A percentile compares a stretch with the other conserved stretches of the same genome.
phyloP scores from a whole-genome alignment of 1,140 invertebrate genomes.

The Epicauta chinensis region DNA sequence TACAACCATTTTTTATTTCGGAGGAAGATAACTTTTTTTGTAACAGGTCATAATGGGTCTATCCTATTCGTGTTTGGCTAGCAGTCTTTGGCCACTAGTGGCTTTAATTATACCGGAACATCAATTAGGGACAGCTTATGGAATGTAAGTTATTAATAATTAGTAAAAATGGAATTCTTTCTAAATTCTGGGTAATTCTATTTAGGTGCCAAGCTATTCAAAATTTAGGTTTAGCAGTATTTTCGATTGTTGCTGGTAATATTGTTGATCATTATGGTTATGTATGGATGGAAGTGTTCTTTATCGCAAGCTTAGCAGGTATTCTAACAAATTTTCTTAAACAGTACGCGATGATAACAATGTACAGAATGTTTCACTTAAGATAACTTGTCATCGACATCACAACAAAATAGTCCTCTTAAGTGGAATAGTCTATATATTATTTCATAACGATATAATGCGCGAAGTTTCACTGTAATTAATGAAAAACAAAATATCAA shows the following conservation, averaged over 20 bases:
- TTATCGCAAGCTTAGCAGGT: slow-evolving; percentile 81
- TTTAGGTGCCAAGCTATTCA: slow-evolving; percentile 87
- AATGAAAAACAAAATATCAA: no score
- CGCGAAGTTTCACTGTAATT: no score
- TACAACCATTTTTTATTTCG: no score
- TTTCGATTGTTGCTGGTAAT: slow-evolving; percentile 75
- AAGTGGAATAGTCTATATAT: no score
- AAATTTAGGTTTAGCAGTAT: slow-evolving; percentile 89
- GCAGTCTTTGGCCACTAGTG: slow-evolving; percentile 93
- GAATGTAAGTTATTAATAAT: slow-evolving; percentile 66
- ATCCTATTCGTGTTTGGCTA: slow-evolving; percentile 88
- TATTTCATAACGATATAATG: no score
- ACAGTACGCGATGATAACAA: no score
- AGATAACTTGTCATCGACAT: no score
- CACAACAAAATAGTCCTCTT: no score
- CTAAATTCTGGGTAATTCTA: slow-evolving; percentile 5
- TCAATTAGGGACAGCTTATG: slow-evolving; percentile 94
- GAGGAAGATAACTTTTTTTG: not conserved
- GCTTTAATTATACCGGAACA: slow-evolving; percentile 85
- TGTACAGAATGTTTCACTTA: not conserved
- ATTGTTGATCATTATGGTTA: slow-evolving; percentile 88
- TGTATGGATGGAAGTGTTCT: slow-evolving; percentile 89
- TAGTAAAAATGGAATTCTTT: slow-evolving; percentile 1
- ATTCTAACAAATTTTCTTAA: slow-evolving; percentile 28
- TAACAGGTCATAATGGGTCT: slow-evolving; percentile 64